These are phyloP conservation scores for Agrotis segetum DNA, from an alignment of 2,888 invertebrate species.

Conservation along the genomic window DNA sequence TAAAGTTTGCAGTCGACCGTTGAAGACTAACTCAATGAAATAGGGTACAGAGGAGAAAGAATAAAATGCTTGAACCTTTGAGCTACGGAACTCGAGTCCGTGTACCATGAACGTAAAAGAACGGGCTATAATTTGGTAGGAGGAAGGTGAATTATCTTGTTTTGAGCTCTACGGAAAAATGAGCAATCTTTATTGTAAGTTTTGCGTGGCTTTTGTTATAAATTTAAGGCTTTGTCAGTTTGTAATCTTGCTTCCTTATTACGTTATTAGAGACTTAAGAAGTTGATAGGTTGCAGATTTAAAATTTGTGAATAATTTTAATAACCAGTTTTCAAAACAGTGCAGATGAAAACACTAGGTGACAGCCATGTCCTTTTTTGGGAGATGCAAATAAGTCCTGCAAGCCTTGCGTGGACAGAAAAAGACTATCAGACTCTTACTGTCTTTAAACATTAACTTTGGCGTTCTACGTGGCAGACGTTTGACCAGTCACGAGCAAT, in stretches of 20 bases:
- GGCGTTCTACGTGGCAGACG: no score
- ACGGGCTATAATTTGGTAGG: conserved; percentile 36
- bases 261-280: background rate
- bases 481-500: no score
- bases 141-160: conserved; percentile 32
- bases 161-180: conserved; percentile 30
- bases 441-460: no score
- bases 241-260: background rate
- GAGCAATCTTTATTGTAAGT: conserved; percentile 7
- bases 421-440: no score
- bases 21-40: conserved; percentile 56
- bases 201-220: background rate
- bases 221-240: conserved; percentile 1
- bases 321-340: no score
- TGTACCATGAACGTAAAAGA: conserved; percentile 31
- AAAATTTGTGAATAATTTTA: no score
- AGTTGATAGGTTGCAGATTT: background rate
- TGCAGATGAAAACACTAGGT: no score
- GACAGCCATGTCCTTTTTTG: no score
- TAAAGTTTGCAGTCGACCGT: conserved; percentile 48
- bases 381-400: no score
- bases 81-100: conserved; percentile 31
- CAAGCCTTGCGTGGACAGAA: no score
- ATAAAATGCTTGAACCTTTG: conserved; percentile 53
- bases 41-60: conserved; percentile 48